These are phyloP conservation scores for Zhengitettix transpicula DNA, from an alignment of 2,888 invertebrate genomes.

Conservation along the genomic window DNA sequence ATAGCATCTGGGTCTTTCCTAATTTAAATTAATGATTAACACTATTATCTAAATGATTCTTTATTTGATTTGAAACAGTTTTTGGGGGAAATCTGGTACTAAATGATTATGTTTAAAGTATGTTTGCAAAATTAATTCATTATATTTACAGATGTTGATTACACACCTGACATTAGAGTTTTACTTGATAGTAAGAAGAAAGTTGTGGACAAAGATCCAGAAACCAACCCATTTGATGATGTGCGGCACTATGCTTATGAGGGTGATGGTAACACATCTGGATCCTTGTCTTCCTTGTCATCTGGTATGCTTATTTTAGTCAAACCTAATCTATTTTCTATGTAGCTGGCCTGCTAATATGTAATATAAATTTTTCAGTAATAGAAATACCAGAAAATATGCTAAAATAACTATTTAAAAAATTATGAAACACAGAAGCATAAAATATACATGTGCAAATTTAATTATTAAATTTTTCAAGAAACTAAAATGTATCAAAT, in stretches of 20 bases:
- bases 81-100: not conserved
- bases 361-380: not conserved
- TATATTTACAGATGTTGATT: constrained; percentile 26
- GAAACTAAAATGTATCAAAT: too few relatives aligned
- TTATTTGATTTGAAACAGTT: not conserved
- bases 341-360: not conserved
- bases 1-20: too few relatives aligned
- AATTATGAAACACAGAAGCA: too few relatives aligned
- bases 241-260: constrained; percentile 96
- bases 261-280: constrained; percentile 85
- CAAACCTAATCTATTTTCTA: too few relatives aligned
- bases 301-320: constrained; percentile 40
- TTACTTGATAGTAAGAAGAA: constrained; percentile 83
- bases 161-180: constrained; percentile 70
- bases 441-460: too few relatives aligned
- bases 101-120: not conserved
- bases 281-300: constrained; percentile 81
- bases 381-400: too few relatives aligned
- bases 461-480: too few relatives aligned
- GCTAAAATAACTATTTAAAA: too few relatives aligned
- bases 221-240: constrained; percentile 86
- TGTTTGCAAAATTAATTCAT: constrained; percentile 16
- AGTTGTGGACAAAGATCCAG: constrained; percentile 79
- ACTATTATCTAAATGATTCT: too few relatives aligned
- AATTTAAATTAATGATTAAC: too few relatives aligned